phyloP scores from a whole-genome alignment of 2,113 vertebrate genomes.

The Catharus minimus region DNA sequence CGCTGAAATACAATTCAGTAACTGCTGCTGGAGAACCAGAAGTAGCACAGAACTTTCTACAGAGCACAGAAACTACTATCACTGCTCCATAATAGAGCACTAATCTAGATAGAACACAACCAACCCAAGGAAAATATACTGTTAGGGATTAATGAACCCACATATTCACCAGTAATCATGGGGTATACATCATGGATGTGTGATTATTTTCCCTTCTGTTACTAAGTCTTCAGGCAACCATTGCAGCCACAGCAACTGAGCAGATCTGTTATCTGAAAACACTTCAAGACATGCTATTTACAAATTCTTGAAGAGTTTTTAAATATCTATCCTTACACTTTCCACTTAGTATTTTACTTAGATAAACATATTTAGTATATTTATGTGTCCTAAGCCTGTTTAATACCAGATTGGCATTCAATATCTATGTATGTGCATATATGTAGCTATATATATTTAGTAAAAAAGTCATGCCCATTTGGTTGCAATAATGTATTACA shows the following conservation, averaged over 20 bases:
- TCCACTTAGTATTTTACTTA: neutral
- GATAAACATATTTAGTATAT: neutral
- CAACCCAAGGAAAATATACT: neutral
- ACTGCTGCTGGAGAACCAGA: neutral
- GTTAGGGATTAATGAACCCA: neutral
- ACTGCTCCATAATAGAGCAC: neutral
- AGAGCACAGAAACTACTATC: neutral
- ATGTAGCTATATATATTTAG: neutral
- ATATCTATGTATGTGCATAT: neutral
- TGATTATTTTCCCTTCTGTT: neutral
- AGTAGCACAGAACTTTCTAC: neutral
- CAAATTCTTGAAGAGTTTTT: neutral
- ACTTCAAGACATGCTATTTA: neutral
- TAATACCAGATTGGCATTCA: neutral
- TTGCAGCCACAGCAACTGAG: neutral
- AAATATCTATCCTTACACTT: neutral
- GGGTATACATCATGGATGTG: neutral
- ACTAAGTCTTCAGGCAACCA: neutral
- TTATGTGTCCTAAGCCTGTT: neutral
- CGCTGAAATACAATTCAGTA: neutral
- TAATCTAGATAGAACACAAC: neutral
- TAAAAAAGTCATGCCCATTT: neutral
- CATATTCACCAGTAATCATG: neutral
- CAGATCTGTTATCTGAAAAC: neutral
- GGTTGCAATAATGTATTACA: neutral